These are phyloP conservation scores for Epinotia nisella DNA, from an alignment of 2,888 invertebrate species.

Conservation along the genomic window DNA sequence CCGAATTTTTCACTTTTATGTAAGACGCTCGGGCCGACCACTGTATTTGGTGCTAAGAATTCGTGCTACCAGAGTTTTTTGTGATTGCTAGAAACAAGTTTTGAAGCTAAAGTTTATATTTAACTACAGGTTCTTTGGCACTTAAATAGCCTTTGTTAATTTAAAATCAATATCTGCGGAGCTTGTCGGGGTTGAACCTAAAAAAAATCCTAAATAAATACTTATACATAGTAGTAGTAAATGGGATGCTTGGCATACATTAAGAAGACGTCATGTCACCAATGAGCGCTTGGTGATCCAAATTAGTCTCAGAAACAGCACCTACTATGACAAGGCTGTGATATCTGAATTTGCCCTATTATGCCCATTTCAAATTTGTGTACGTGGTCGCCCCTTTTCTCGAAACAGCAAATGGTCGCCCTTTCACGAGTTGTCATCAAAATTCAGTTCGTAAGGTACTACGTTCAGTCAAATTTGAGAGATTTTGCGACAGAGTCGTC, in stretches of 20 bases:
- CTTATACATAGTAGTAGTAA: too few relatives aligned
- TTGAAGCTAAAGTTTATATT: neutral
- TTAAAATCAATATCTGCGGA: neutral
- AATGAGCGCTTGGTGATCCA: too few relatives aligned
- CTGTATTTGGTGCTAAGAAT: constrained; percentile 27
- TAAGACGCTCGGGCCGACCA: constrained; percentile 11
- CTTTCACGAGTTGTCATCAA: neutral
- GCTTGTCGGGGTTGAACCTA: too few relatives aligned
- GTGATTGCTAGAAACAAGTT: constrained; percentile 2
- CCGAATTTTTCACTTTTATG: constrained; percentile 35
- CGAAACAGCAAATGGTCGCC: neutral
- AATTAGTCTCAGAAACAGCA: too few relatives aligned
- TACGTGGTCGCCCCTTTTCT: too few relatives aligned
- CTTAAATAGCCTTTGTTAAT: neutral
- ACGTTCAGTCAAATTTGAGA: neutral
- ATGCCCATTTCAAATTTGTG: neutral
- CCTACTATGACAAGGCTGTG: too few relatives aligned
- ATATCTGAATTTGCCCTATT: too few relatives aligned
- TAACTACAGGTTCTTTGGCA: neutral
- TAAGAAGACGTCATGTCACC: too few relatives aligned
- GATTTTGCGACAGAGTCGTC: neutral
- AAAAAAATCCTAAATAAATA: too few relatives aligned
- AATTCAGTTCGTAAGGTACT: neutral
- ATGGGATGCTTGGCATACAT: too few relatives aligned
- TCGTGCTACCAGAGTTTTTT: constrained; percentile 23